These are phyloP conservation scores for Tethya wilhelma DNA, from an alignment of 37 sponge, comb jelly and placozoan genomes.

Conservation along the genomic window DNA sequence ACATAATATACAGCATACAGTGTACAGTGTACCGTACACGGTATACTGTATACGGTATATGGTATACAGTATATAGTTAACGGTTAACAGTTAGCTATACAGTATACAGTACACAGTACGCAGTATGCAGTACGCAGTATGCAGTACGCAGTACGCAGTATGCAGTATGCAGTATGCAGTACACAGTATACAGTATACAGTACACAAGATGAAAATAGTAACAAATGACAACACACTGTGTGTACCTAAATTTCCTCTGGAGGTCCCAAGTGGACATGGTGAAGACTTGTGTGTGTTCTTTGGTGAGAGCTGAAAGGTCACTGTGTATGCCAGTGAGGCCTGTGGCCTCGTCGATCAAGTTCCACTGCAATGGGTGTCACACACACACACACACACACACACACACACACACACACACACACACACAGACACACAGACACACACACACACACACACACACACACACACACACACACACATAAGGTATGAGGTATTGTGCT, in stretches of 20 bases:
- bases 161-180: not conserved
- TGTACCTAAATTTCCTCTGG: conserved; percentile 78
- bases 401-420: not conserved
- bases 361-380: conserved; percentile 38
- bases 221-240: no score
- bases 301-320: conserved; percentile 79
- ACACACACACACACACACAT: not conserved
- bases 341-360: conserved; percentile 73
- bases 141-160: no score
- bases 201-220: no score
- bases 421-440: not conserved
- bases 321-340: conserved; percentile 83
- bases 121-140: not conserved
- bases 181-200: conserved; percentile 4
- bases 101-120: no score
- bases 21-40: no score
- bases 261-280: conserved; percentile 91
- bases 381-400: not conserved
- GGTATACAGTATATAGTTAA: not conserved
- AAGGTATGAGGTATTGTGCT: no score
- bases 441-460: not conserved
- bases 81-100: no score
- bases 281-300: conserved; percentile 85
- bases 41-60: not conserved
- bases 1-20: not conserved